phyloP scores from a whole-genome alignment of 2,797 vertebrate species.

The Eulemur albifrons region DNA sequence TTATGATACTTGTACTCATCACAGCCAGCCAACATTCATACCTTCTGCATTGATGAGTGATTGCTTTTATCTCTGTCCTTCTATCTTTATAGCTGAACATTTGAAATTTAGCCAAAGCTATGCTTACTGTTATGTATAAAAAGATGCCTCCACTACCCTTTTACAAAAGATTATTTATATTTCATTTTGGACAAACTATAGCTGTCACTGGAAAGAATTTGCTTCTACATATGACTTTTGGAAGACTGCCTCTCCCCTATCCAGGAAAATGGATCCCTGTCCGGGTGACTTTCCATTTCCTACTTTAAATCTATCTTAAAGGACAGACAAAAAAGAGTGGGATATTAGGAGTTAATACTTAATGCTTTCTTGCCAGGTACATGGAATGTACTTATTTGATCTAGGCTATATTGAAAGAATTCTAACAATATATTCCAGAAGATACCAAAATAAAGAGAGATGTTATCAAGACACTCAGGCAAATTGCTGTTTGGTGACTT shows the following conservation, averaged over 20 bases:
- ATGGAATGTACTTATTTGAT: background rate
- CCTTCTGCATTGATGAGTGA: background rate
- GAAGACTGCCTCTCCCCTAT: background rate
- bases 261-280: background rate
- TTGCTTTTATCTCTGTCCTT: background rate
- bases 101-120: background rate
- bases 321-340: background rate
- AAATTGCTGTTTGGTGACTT: slow-evolving; percentile 20
- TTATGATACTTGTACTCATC: background rate
- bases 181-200: background rate
- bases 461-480: background rate
- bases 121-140: background rate
- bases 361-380: slow-evolving; percentile 24
- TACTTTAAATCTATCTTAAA: slow-evolving; percentile 43
- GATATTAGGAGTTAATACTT: background rate
- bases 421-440: background rate
- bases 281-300: slow-evolving; percentile 31
- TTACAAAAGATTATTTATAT: slow-evolving; percentile 6
- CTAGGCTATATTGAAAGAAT: background rate
- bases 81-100: background rate
- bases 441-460: slow-evolving; percentile 8
- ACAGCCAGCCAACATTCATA: background rate
- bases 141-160: background rate
- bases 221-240: background rate
- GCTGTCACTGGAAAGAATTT: background rate